phyloP scores from a whole-genome alignment of 1,140 invertebrate species.

The Apocrypta bakeri region DNA sequence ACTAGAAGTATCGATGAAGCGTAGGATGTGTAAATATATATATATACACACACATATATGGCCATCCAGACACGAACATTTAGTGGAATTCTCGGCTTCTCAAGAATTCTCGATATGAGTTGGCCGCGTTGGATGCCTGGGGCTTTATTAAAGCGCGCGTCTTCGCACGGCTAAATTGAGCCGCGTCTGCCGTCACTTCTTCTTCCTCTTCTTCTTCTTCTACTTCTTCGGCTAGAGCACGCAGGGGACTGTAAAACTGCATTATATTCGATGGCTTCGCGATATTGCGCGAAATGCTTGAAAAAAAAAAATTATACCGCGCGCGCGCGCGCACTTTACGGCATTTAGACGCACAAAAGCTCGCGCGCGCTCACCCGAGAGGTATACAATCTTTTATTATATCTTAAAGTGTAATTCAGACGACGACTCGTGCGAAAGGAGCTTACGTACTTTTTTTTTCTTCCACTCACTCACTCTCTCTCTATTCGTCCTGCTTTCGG shows the following conservation, averaged over 20 bases:
- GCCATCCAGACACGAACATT: slow-evolving; percentile 52
- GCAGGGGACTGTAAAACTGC: too few relatives aligned
- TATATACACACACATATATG: too few relatives aligned
- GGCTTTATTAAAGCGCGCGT: slow-evolving; percentile 70
- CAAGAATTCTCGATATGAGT: slow-evolving; percentile 71
- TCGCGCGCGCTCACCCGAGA: neutral
- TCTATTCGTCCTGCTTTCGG: neutral
- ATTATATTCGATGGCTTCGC: slow-evolving; percentile 37
- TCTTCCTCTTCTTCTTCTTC: slow-evolving; percentile 49
- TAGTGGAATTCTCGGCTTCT: slow-evolving; percentile 63
- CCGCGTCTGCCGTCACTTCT: slow-evolving; percentile 49
- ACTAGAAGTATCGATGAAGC: neutral
- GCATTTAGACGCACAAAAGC: neutral
- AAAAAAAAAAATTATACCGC: neutral
- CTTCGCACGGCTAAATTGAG: slow-evolving; percentile 51
- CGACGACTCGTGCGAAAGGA: slow-evolving; percentile 4
- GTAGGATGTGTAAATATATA: too few relatives aligned
- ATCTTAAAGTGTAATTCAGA: slow-evolving; percentile 40
- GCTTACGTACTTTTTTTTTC: neutral
- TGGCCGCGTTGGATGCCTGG: slow-evolving; percentile 54
- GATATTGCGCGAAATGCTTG: neutral
- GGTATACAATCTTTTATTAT: slow-evolving; percentile 39
- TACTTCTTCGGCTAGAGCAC: too few relatives aligned
- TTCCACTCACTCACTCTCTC: neutral
- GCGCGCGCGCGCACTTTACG: neutral